Conservation (phyloP, 2,888 invertebrate species). For the Diarsia brunnea region DNA sequence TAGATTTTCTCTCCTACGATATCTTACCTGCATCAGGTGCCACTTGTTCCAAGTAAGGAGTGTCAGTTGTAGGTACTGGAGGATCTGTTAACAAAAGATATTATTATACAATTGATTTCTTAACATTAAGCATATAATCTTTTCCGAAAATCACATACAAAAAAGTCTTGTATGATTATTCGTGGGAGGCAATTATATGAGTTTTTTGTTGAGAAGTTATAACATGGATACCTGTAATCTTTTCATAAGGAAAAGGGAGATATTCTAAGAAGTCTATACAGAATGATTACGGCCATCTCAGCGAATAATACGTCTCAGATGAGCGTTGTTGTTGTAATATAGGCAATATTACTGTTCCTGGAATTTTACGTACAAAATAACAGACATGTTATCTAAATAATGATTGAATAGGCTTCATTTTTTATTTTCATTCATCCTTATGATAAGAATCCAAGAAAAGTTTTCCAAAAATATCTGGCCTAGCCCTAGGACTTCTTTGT, state of each 20-base stretch:
- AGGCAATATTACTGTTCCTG: constrained; percentile 10
- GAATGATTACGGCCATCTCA: not conserved
- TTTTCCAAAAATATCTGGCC: not conserved
- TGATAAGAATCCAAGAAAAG: not conserved
- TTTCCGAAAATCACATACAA: not conserved
- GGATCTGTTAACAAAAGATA: constrained; percentile 76
- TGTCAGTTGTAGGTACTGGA: constrained; percentile 73
- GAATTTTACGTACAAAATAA: constrained; percentile 16
- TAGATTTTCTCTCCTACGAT: not conserved
- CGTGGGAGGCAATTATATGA: constrained; percentile 16
- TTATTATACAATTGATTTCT: not conserved
- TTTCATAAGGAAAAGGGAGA: constrained; percentile 8
- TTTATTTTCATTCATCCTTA: not conserved
- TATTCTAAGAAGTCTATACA: constrained; percentile 22
- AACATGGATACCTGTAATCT: constrained; percentile 25
- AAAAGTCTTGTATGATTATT: constrained; percentile 35
- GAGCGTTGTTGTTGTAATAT: not conserved
- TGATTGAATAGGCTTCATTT: constrained; percentile 12
- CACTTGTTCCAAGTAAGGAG: constrained; percentile 72
- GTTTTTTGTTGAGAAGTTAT: not conserved
- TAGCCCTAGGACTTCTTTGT: not conserved
- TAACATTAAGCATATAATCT: constrained; percentile 3
- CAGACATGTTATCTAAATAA: constrained; percentile 8
- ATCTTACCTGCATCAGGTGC: constrained; percentile 74
- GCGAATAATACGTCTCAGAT: constrained; percentile 5